Percentiles rank a stretch among this genome's conserved stretches.
Evolutionary conservation across 2,888 invertebrate genomes (phyloP).

Genomic region (Drosophila anomalata): DNA sequence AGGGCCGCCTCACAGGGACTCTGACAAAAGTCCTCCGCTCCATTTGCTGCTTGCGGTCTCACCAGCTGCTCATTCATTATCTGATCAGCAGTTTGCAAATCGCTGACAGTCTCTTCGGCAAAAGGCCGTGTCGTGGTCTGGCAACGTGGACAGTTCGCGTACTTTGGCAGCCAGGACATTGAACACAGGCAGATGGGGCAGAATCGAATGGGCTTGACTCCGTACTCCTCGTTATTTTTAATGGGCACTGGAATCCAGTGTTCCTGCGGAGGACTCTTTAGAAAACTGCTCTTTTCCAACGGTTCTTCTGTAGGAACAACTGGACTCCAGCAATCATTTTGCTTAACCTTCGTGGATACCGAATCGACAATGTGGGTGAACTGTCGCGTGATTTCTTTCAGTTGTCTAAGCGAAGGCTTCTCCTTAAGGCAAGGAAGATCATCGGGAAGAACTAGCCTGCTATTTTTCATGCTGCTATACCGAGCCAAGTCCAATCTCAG

Average conservation of each 20-base stretch:
- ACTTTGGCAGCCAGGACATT: slow-evolving; percentile 82
- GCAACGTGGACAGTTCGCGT: slow-evolving; percentile 82
- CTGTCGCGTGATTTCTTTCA: slow-evolving; percentile 40
- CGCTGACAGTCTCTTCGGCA: slow-evolving; percentile 42
- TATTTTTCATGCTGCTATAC: slow-evolving; percentile 50
- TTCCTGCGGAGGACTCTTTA: neutral
- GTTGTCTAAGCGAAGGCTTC: slow-evolving; percentile 34
- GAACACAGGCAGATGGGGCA: slow-evolving; percentile 81
- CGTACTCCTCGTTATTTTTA: slow-evolving; percentile 24
- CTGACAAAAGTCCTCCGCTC: slow-evolving; percentile 26
- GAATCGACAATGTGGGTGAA: slow-evolving; percentile 48
- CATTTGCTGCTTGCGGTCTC: slow-evolving; percentile 6
- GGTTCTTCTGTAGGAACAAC: neutral
- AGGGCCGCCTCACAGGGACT: slow-evolving; percentile 25
- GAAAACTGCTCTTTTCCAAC: neutral
- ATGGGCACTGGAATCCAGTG: slow-evolving; percentile 45
- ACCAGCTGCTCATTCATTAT: slow-evolving; percentile 69
- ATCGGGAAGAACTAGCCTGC: neutral
- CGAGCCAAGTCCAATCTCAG: slow-evolving; percentile 70
- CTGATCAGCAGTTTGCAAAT: slow-evolving; percentile 66
- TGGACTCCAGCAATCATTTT: neutral
- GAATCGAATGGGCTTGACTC: slow-evolving; percentile 62
- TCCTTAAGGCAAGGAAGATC: slow-evolving; percentile 16
- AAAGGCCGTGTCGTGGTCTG: slow-evolving; percentile 54
- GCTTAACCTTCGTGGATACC: slow-evolving; percentile 23